A percentile compares a stretch with the other conserved stretches of the same genome.
These are phyloP conservation scores for Aspidoscelis tigris DNA, from an alignment of 2,113 vertebrate species.

Conservation along the genomic window DNA sequence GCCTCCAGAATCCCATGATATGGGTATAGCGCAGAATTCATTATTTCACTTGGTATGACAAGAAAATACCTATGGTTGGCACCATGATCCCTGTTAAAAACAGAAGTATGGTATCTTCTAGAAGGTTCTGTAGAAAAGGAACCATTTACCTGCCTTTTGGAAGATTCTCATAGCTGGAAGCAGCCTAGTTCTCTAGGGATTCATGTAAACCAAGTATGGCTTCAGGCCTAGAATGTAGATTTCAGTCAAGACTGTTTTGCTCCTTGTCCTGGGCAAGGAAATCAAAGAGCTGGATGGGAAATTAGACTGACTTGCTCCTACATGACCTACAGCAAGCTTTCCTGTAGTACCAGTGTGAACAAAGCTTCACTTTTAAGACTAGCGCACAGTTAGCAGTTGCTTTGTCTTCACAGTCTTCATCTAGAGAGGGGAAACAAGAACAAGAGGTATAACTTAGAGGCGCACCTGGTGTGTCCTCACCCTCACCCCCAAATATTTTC, in stretches of 20 bases:
- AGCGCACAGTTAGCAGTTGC: slow-evolving; percentile 79
- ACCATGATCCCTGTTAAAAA: not conserved
- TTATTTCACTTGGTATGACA: not conserved
- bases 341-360: slow-evolving; percentile 87
- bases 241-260: not conserved
- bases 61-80: not conserved
- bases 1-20: not conserved
- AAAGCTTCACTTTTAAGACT: slow-evolving; percentile 87
- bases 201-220: not conserved
- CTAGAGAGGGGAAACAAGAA: slow-evolving; percentile 50
- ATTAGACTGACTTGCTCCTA: slow-evolving; percentile 62
- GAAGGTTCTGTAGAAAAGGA: slow-evolving; percentile 22
- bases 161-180: slow-evolving; percentile 17
- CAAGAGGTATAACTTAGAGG: slow-evolving; percentile 9
- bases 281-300: fast-evolving
- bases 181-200: slow-evolving; percentile 33
- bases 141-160: not conserved
- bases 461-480: too few relatives aligned
- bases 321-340: slow-evolving; percentile 87
- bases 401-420: slow-evolving; percentile 83
- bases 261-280: slow-evolving; percentile 36
- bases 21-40: not conserved
- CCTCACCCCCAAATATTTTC: too few relatives aligned
- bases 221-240: not conserved
- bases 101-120: slow-evolving; percentile 9